Base-by-base conservation (phyloP, 2,113 vertebrate genomes). In the Peucedramus taeniatus region DNA sequence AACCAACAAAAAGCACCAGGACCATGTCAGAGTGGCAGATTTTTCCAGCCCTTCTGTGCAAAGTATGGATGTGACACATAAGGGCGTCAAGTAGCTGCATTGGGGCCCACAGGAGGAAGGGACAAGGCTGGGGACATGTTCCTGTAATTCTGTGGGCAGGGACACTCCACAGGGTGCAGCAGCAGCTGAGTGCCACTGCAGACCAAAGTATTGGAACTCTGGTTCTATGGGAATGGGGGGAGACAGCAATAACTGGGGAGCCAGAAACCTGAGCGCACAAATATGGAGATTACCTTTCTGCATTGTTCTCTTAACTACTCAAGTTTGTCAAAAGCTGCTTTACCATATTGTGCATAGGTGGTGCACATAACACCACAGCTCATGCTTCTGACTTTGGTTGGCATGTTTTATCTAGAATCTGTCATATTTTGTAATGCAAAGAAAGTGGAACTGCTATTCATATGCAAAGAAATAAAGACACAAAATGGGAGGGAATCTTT, bases 401-500 rank as follows among this genome's bases (percentile, higher is more conserved):
- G 81, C 84, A 87, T 89, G 64, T 85, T 90, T 93, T 66, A 59
- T 66, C 74, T 65, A 65, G 94, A 72, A 91, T 87, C 87, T 96
- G 84, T 80, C 71, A 54, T 61, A 28, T 85, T 93, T 91, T 14
- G 0, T 50, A 91, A 63, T 61, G 65, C 49, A 78, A 64, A 95
- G 57, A 64, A 95, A 82, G 21, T 71, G 65, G 68, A 37, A 70
- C 37, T 94, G 42, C 74, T 95, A 44, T 82, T 94, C 69, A 16
- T 47, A 23, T 71, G 72, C 60, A 75, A 89, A 76, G 57, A 65
- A 63, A n/a, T 74, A 28, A 82, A 84, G 65, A 64, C n/a, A n/a
- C 13, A 15, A 89, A 94, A 91, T 53, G 26, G 19, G 39, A 80
- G 30, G 42, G 81, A 61, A 37, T 49, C 31, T 71, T 83, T 37